These are phyloP conservation scores for Brachionus paranguensis DNA, from an alignment of 1,140 invertebrate genomes.

Conservation along the genomic window DNA sequence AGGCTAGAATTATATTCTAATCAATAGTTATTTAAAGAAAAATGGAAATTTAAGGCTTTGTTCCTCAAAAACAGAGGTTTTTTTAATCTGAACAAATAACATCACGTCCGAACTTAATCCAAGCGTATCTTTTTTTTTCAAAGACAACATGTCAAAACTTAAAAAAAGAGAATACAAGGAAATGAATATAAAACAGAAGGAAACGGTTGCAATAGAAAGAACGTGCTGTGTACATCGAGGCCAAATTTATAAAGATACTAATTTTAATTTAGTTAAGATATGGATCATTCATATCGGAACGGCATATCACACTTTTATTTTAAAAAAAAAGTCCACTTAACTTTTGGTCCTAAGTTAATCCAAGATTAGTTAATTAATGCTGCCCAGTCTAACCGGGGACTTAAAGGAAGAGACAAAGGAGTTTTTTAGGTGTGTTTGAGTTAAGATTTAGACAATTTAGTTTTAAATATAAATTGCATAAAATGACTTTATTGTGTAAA, in stretches of 20 bases:
- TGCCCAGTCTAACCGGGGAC: background rate
- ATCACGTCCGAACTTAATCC: background rate
- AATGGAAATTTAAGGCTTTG: background rate
- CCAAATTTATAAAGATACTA: background rate
- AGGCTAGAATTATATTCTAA: background rate
- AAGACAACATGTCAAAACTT: background rate
- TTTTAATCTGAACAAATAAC: background rate
- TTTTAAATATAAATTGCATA: background rate
- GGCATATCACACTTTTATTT: background rate
- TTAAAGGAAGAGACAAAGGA: background rate
- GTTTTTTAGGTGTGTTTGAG: background rate
- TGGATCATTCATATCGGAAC: background rate
- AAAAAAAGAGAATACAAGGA: background rate
- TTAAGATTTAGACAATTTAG: background rate
- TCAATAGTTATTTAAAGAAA: background rate
- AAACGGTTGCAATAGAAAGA: background rate
- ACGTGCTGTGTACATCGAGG: background rate
- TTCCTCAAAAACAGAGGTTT: background rate
- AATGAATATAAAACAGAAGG: background rate
- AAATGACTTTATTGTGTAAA: constrained; percentile 1
- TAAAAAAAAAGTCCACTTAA: background rate
- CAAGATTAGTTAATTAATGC: background rate
- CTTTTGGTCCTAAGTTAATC: background rate
- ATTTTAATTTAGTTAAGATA: background rate
- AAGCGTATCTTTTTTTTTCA: background rate